A percentile compares a stretch with the other conserved stretches of the same genome.
Evolutionary conservation across 2,113 vertebrate species (phyloP).

Genomic region (Alethe diademata): DNA sequence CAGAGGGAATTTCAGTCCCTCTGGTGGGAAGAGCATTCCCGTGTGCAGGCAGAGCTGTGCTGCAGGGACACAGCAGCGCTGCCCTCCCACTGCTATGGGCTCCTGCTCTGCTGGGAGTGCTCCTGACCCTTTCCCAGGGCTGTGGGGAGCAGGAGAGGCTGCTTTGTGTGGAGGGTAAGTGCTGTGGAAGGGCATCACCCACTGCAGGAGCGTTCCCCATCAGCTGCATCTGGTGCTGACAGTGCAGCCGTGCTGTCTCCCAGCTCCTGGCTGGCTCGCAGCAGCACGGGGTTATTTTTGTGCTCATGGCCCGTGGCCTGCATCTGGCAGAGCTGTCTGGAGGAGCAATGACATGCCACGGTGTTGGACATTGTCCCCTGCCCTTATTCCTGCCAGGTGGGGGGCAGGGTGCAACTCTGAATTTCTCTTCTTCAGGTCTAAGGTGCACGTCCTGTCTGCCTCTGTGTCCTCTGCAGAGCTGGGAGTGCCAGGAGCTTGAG

Average conservation of each 20-base stretch:
- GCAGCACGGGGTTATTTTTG: neutral
- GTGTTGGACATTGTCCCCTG: neutral
- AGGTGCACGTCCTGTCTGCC: neutral
- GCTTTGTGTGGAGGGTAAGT: neutral
- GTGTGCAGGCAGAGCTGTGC: neutral
- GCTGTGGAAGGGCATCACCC: neutral
- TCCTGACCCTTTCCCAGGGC: neutral
- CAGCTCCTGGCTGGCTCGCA: neutral
- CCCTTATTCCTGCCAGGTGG: neutral
- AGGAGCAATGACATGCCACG: accelerated
- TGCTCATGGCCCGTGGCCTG: too few species aligned
- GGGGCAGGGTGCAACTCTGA: neutral
- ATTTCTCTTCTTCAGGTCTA: neutral
- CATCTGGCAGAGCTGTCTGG: neutral
- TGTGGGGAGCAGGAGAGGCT: neutral
- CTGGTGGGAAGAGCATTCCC: neutral
- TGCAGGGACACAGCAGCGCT: neutral
- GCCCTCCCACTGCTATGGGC: accelerated
- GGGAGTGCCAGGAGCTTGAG: accelerated
- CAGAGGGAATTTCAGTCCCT: accelerated
- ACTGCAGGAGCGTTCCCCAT: accelerated
- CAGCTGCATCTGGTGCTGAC: neutral
- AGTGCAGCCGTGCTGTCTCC: accelerated
- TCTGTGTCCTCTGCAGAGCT: neutral
- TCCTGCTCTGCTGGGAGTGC: neutral